Evolutionary conservation across 2,797 vertebrate species (phyloP), one percentile per base, ranked within the genome.

Genomic region (Ispidina lecontei): DNA sequence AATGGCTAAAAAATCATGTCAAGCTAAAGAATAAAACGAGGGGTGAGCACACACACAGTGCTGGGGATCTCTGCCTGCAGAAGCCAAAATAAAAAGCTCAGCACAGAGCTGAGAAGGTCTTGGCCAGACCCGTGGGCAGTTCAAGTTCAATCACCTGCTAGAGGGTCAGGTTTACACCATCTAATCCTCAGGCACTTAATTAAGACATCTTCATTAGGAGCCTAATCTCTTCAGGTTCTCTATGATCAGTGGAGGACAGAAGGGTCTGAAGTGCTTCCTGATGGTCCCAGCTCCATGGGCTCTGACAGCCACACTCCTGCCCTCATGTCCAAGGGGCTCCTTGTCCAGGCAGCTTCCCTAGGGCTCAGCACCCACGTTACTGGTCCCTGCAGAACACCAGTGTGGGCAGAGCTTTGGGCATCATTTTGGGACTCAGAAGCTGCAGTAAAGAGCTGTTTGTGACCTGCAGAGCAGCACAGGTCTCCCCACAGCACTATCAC

Each of bases 401-500:
- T 0, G 43, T n/a, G 52, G 59, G 9, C 21, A 25, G 43, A 68
- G 55, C 52, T 44, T 4, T 6, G 4, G 25, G 37, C 11, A 33
- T 18, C 15, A 2, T 21, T 3, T n/a, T 7, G 8, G 6, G 22
- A 39, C 51, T 62, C 51, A 7, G 14, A 14, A n/a, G 31, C 28
- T 51, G 49, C 11, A 9, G 28, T 23, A 17, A 56, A 12, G 21
- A 37, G 19, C 23, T 19, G 37, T 19, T 9, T 18, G 28, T 10
- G 22, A 23, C 59, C 47, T n/a, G 39, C 63, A 51, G 43, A 41
- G 22, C 31, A 58, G 62, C 63, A 19, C 49, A 25, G 51, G 33
- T 43, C 49, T 89, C 47, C 31, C 9, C 2, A 1, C 6, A 14
- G 28, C 2, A 5, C 7, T 12, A 13, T 4, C 7, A 19, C 0